Base-by-base conservation (phyloP, 2,888 invertebrate species). In the Catonia carolina region DNA sequence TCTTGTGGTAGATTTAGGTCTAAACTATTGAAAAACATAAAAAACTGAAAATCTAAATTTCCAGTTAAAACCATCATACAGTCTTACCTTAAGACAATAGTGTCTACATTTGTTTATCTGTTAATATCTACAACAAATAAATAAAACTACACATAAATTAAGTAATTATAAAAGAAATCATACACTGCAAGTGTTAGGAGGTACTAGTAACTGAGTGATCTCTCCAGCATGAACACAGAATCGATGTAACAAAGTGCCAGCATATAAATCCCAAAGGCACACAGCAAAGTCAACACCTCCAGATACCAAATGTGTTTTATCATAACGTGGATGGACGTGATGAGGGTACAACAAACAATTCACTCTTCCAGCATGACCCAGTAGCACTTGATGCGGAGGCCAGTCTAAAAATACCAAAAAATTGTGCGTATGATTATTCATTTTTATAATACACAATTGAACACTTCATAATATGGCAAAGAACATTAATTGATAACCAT, bases 191-290 rank as follows among this genome's bases (percentile, higher is more conserved):
- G 88, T 90, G 62, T 89, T 86, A 0, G 98, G 98, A 14, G 98
- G 97, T 4, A 98, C 93, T 53, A 96, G 77, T 2, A 99, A 78
- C 72, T 96, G 94, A 0, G 91, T 88, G 12, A 99, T 91, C 75
- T 97, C 96, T 0, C 98, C 99, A 1, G 97, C 98, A 72, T 99
- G 98, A 0, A 97, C 96, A 68, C 95, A 95, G 77, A 98, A 99
- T 3, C 95, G 82, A 71, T 98, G 94, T 54, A 99, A 75, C 36
- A 96, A 74, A 1, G 84, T 83, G 2, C 96, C 95, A 31, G 87
- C 86, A 69, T 89, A 90, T 63, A 98, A 76, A 70, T 98, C 96
- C 97, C 97, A 98, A 0, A 98, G 77, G 65, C 93, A 94, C 2
- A 96, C 95, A 0, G 96, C 94, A 75, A 99, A 99, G 74, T 99